phyloP scores from a whole-genome alignment of 2,797 vertebrate genomes.

The Hippocampus kuda region DNA sequence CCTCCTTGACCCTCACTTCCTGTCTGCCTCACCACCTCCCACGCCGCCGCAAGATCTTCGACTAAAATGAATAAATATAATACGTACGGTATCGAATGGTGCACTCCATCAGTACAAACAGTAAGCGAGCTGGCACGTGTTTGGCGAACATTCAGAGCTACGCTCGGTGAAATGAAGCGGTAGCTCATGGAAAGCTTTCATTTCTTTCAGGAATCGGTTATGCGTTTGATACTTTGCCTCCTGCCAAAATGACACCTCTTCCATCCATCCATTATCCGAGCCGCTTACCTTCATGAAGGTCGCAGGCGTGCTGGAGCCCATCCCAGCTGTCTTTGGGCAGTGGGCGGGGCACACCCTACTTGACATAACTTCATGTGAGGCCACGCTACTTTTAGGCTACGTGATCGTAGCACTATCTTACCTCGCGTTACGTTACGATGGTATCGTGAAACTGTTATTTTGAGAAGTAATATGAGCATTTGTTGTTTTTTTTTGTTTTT shows the following conservation, averaged over 20 bases:
- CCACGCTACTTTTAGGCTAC: no score
- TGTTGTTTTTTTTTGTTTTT: not conserved
- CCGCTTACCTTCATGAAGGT: no score
- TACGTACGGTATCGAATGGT: not conserved
- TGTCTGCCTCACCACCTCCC: constrained; percentile 1
- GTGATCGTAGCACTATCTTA: no score
- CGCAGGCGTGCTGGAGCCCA: no score
- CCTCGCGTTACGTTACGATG: no score
- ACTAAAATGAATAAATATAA: not conserved
- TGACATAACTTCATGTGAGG: no score
- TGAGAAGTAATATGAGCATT: not conserved
- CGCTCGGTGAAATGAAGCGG: not conserved
- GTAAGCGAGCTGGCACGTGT: not conserved
- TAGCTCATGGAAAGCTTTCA: not conserved
- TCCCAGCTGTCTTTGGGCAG: no score
- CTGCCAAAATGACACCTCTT: no score
- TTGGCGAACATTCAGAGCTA: not conserved
- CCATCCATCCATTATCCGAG: no score
- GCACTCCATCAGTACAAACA: not conserved
- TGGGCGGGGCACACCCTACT: no score
- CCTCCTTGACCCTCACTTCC: constrained; percentile 4
- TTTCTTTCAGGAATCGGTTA: no score
- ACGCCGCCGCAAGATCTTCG: not conserved
- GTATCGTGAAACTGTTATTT: not conserved
- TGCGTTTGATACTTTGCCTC: no score